phyloP scores from a whole-genome alignment of 1,140 invertebrate genomes.

The Temnothorax longispinosus region DNA sequence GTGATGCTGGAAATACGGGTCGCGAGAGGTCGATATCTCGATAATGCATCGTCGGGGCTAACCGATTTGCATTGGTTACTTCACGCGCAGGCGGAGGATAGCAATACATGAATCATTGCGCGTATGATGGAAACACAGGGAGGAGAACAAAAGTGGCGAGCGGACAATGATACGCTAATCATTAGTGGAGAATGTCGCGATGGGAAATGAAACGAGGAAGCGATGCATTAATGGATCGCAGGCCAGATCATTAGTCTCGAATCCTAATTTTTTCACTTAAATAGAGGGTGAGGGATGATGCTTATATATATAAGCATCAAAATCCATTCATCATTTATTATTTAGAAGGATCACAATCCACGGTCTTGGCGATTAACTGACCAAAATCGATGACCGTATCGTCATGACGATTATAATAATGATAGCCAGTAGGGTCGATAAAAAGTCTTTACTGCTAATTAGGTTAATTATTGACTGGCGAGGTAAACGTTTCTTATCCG shows the following conservation, averaged over 20 bases:
- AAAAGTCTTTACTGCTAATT: no score
- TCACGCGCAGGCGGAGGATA: neutral
- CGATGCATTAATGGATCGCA: neutral
- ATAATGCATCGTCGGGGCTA: slow-evolving; percentile 9
- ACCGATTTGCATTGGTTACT: slow-evolving; percentile 23
- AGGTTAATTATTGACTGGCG: no score
- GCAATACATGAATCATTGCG: slow-evolving; percentile 20
- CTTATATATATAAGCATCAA: no score
- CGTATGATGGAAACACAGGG: neutral
- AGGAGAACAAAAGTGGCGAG: neutral
- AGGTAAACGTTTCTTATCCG: no score
- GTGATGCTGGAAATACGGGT: slow-evolving; percentile 37
- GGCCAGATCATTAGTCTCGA: neutral
- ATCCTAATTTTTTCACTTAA: neutral
- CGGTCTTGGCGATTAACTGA: neutral
- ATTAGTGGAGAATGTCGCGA: neutral
- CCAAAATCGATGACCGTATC: no score
- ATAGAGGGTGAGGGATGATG: no score
- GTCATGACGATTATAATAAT: no score
- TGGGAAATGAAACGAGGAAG: neutral
- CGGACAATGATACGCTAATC: slow-evolving; percentile 40
- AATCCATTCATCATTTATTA: no score
- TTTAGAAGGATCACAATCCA: no score
- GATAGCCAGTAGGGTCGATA: no score
- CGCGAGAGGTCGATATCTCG: neutral